A percentile compares a stretch with the other conserved stretches of the same genome.
Evolutionary conservation across 2,113 vertebrate species (phyloP).

Genomic region (Chrysochloris asiatica): DNA sequence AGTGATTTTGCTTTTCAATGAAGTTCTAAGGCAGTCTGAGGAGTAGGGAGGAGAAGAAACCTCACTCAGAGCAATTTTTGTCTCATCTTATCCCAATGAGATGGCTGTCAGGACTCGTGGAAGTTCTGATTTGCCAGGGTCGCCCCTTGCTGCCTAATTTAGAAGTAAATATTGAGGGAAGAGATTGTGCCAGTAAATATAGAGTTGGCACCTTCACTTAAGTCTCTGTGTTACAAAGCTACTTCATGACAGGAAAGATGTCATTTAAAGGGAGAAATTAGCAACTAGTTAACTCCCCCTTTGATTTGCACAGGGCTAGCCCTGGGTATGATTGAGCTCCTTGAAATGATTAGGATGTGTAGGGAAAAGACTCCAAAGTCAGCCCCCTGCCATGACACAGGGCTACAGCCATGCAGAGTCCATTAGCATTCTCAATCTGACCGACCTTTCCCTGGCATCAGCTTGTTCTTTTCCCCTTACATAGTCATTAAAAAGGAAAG

Average conservation of each 20-base stretch:
- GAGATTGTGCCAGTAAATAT: background rate
- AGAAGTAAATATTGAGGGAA: conserved; percentile 14
- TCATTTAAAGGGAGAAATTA: conserved; percentile 64
- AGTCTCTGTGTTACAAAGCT: background rate
- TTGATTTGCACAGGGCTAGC: conserved; percentile 34
- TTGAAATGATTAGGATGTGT: conserved; percentile 54
- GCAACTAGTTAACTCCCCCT: conserved; percentile 59
- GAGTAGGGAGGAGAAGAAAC: background rate
- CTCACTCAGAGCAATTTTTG: background rate
- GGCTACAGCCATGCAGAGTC: background rate
- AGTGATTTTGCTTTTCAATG: background rate
- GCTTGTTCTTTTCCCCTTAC: background rate
- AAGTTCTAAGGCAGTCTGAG: background rate
- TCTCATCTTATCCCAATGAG: conserved; percentile 38
- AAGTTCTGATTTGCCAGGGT: conserved; percentile 41
- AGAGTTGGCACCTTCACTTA: conserved; percentile 10
- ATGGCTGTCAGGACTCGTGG: background rate
- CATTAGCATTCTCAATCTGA: background rate
- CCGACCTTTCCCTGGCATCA: background rate
- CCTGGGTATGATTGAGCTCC: conserved; percentile 50
- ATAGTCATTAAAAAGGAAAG: conserved; percentile 48
- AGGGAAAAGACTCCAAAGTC: conserved; percentile 11
- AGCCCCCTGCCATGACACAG: conserved; percentile 6
- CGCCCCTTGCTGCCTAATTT: background rate
- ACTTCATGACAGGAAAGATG: conserved; percentile 13